A percentile compares a stretch with the other conserved stretches of the same genome.
Evolutionary conservation across 2,113 vertebrate species (phyloP).

Genomic region (Aptenodytes forsteri): DNA sequence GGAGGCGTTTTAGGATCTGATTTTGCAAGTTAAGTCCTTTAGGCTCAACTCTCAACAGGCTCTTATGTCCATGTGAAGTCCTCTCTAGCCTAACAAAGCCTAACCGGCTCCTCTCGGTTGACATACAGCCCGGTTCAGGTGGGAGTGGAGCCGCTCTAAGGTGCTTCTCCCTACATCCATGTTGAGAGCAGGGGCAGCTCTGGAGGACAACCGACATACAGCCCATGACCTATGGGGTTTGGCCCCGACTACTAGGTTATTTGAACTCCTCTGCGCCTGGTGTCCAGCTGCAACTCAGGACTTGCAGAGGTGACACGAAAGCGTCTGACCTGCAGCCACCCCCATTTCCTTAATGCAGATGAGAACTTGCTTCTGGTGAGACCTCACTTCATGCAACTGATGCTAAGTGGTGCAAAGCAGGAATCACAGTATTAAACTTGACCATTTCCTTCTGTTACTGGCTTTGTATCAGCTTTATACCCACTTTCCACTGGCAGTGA

Average conservation of each 20-base stretch:
- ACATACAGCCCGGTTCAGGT: accelerated
- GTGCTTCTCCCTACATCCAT: neutral
- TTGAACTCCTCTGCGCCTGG: neutral
- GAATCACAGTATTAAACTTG: neutral
- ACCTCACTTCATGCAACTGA: accelerated
- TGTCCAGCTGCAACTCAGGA: neutral
- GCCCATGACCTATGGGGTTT: too few relatives aligned
- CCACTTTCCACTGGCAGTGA: neutral
- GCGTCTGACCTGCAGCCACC: neutral
- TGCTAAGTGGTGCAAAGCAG: neutral
- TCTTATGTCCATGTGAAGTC: neutral
- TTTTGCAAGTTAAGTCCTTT: neutral
- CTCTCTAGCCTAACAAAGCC: neutral
- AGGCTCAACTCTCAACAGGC: neutral
- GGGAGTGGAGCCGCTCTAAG: neutral
- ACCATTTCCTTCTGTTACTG: neutral
- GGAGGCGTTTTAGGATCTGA: neutral
- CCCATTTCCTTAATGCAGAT: neutral
- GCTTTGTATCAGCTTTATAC: neutral
- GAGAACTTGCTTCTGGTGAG: neutral
- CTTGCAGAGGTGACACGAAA: neutral
- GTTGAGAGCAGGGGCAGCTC: neutral
- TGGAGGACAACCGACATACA: neutral
- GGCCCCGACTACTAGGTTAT: neutral
- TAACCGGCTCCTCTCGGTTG: neutral